Conservation (phyloP, 2,797 vertebrate species). For the Rachycentron canadum region DNA sequence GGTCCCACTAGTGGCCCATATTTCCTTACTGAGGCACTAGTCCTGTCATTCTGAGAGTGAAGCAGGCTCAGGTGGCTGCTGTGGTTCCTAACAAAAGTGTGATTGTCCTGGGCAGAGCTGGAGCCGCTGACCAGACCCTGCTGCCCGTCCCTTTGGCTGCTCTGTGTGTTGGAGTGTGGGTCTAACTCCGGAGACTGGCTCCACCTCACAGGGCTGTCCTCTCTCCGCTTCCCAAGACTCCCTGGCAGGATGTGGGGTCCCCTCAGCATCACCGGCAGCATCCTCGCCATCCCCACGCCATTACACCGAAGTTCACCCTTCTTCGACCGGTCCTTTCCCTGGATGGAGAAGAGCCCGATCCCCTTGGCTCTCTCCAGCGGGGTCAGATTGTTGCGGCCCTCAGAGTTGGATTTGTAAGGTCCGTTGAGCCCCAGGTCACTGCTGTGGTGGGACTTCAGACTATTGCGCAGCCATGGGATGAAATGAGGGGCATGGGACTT, state of each 20-base stretch:
- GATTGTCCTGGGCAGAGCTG: conserved; percentile 69
- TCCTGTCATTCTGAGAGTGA: conserved; percentile 52
- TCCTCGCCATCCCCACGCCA: conserved; percentile 71
- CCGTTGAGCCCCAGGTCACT: conserved; percentile 74
- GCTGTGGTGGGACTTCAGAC: conserved; percentile 76
- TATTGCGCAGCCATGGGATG: conserved; percentile 82
- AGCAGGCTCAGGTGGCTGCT: conserved; percentile 46
- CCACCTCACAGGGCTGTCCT: conserved; percentile 70
- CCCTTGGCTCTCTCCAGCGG: conserved; percentile 73
- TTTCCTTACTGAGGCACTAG: conserved; percentile 72
- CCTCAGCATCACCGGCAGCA: conserved; percentile 75
- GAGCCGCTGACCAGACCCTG: conserved; percentile 51
- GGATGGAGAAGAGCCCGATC: conserved; percentile 76
- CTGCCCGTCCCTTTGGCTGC: conserved; percentile 15
- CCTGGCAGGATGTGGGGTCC: conserved; percentile 76
- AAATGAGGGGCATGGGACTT: conserved; percentile 74
- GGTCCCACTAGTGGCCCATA: conserved; percentile 66
- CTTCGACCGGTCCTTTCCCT: conserved; percentile 67
- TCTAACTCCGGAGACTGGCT: conserved; percentile 70
- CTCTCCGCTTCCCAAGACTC: conserved; percentile 65
- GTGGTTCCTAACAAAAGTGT: conserved; percentile 65
- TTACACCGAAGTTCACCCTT: conserved; percentile 73
- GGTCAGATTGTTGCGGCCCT: conserved; percentile 64
- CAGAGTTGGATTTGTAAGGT: conserved; percentile 64
- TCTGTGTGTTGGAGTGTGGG: conserved; percentile 31